These are phyloP conservation scores for Molorchus minor DNA, from an alignment of 2,888 invertebrate species.

Conservation along the genomic window DNA sequence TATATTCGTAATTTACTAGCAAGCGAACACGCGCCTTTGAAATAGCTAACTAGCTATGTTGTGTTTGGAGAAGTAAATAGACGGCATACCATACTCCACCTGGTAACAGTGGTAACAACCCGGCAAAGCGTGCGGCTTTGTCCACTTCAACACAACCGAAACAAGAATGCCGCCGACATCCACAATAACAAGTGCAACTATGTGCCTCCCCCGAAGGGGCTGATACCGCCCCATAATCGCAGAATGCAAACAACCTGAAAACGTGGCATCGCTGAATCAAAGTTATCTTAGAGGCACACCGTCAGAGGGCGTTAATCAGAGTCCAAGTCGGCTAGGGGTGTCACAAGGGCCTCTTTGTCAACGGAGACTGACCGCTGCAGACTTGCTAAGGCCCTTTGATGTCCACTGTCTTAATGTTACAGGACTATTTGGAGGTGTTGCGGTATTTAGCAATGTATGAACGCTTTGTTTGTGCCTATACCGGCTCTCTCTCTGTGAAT, in stretches of 20 bases:
- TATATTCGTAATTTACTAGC: too few species aligned
- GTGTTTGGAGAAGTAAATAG: too few species aligned
- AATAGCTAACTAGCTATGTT: too few species aligned
- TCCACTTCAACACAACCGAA: too few species aligned
- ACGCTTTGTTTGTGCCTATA: slow-evolving; percentile 51
- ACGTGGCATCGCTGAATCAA: slow-evolving; percentile 46
- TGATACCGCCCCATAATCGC: slow-evolving; percentile 25
- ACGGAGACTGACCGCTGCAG: slow-evolving; percentile 59
- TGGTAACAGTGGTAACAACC: too few species aligned
- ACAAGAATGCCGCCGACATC: too few species aligned
- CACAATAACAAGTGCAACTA: background rate
- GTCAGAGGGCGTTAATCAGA: slow-evolving; percentile 62
- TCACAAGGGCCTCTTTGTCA: slow-evolving; percentile 62
- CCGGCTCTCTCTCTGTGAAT: slow-evolving; percentile 37
- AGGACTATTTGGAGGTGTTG: slow-evolving; percentile 62
- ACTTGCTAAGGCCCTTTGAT: slow-evolving; percentile 59
- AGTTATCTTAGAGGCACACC: slow-evolving; percentile 58
- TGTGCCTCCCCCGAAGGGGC: slow-evolving; percentile 18
- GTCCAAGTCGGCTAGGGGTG: slow-evolving; percentile 61
- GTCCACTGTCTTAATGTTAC: slow-evolving; percentile 63
- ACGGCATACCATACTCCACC: too few species aligned
- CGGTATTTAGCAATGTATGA: slow-evolving; percentile 62
- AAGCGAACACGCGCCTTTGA: too few species aligned
- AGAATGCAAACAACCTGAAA: slow-evolving; percentile 34
- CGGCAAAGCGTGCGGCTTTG: too few species aligned